Conservation (phyloP, 2,113 vertebrate species). For the Mus spicilegus region DNA sequence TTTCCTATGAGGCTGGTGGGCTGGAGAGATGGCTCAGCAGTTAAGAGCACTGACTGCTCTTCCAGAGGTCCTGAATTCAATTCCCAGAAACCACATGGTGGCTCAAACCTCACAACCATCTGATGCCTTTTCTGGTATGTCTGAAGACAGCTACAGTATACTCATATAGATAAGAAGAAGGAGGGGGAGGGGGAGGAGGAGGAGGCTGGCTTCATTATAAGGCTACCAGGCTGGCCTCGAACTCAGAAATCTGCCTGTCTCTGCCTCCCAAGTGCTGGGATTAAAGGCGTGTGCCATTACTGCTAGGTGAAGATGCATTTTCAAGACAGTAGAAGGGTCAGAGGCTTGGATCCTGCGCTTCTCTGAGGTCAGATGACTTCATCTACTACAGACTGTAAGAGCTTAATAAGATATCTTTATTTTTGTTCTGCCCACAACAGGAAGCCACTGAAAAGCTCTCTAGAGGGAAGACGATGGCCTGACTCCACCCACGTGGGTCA, state of each 20-base stretch:
- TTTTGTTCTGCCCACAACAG: conserved; percentile 23
- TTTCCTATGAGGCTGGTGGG: neutral
- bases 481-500: neutral
- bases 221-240: too few relatives aligned
- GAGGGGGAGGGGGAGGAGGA: neutral
- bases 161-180: too few relatives aligned
- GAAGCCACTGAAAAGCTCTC: conserved; percentile 24
- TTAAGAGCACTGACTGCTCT: too few relatives aligned
- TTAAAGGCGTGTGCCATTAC: too few relatives aligned
- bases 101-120: too few relatives aligned
- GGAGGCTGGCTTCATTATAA: neutral
- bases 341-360: neutral
- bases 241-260: too few relatives aligned
- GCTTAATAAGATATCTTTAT: neutral
- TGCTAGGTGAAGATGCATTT: neutral
- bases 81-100: too few relatives aligned
- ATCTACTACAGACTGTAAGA: neutral
- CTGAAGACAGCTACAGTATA: too few relatives aligned
- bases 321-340: neutral
- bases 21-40: too few relatives aligned
- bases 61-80: too few relatives aligned
- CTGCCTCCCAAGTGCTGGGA: too few relatives aligned
- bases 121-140: too few relatives aligned
- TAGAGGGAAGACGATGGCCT: neutral
- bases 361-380: neutral